phyloP scores from a whole-genome alignment of 2,888 invertebrate species.

The Petrophora chlorosata region DNA sequence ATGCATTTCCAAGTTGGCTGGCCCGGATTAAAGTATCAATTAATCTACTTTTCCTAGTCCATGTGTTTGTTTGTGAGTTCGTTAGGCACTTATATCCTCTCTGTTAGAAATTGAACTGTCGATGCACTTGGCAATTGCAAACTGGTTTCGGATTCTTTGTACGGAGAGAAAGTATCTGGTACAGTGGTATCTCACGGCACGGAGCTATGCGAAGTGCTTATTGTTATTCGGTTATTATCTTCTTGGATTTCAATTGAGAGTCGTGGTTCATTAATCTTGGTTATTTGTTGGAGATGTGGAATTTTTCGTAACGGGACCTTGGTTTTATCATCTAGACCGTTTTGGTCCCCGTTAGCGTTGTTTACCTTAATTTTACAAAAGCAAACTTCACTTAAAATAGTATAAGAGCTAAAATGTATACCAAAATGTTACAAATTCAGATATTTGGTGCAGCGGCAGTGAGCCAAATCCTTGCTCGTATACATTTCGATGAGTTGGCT shows the following conservation, averaged over 20 bases:
- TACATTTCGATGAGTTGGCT: constrained; percentile 8
- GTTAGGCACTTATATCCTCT: constrained; percentile 4
- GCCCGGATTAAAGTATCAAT: constrained; percentile 4
- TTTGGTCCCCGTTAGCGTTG: too few species aligned
- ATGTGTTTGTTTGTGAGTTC: too few species aligned
- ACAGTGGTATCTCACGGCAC: constrained; percentile 34
- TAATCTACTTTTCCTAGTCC: too few species aligned
- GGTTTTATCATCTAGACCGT: background rate
- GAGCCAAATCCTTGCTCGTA: constrained; percentile 7
- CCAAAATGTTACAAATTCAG: too few species aligned
- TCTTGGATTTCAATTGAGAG: constrained; percentile 6
- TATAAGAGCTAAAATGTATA: too few species aligned
- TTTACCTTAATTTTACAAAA: background rate
- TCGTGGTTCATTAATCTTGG: too few species aligned
- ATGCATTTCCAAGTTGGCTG: constrained; percentile 9
- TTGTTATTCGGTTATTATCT: constrained; percentile 29
- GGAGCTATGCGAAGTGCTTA: constrained; percentile 26
- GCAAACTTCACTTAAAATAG: background rate
- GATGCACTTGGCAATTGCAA: constrained; percentile 39
- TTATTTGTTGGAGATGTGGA: too few species aligned
- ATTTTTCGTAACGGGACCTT: too few species aligned
- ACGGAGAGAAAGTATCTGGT: constrained; percentile 42
- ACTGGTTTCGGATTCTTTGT: constrained; percentile 42
- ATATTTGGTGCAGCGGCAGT: background rate
- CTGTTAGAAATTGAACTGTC: constrained; percentile 20